Conservation (phyloP, 2,797 vertebrate species). For the Avahi laniger region DNA sequence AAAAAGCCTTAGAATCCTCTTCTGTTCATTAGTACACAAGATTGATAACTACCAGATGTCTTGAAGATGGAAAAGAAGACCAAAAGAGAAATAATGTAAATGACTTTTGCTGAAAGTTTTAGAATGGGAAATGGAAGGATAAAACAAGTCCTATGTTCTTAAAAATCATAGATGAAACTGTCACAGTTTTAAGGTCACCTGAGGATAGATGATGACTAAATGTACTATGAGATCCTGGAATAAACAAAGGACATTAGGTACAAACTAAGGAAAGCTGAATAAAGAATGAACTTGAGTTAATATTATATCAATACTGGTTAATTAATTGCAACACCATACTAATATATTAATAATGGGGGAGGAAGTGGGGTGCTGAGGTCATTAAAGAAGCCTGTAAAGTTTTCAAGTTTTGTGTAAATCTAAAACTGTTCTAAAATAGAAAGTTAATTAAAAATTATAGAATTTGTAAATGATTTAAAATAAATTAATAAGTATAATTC, state of each 20-base stretch:
- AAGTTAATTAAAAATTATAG: neutral
- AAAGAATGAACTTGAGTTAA: neutral
- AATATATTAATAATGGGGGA: neutral
- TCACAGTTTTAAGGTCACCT: neutral
- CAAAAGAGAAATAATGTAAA: neutral
- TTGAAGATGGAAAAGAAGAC: neutral
- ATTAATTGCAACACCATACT: neutral
- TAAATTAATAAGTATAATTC: conserved; percentile 4
- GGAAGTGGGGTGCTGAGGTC: neutral
- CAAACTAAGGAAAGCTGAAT: neutral
- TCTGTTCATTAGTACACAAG: neutral
- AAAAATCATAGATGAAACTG: neutral
- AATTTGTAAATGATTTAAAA: neutral
- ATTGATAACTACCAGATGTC: neutral
- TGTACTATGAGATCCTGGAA: neutral
- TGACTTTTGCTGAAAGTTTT: conserved; percentile 9
- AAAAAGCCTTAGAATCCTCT: neutral
- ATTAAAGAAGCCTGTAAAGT: neutral
- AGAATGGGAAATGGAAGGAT: neutral
- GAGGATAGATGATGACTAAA: neutral
- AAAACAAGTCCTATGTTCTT: neutral
- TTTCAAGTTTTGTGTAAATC: neutral
- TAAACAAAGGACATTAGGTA: neutral
- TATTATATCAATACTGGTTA: neutral
- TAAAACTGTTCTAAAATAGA: neutral